A percentile compares a stretch with the other conserved stretches of the same genome.
These are phyloP conservation scores for Sorex maritimensis DNA, from an alignment of 2,797 vertebrate genomes.

Conservation along the genomic window DNA sequence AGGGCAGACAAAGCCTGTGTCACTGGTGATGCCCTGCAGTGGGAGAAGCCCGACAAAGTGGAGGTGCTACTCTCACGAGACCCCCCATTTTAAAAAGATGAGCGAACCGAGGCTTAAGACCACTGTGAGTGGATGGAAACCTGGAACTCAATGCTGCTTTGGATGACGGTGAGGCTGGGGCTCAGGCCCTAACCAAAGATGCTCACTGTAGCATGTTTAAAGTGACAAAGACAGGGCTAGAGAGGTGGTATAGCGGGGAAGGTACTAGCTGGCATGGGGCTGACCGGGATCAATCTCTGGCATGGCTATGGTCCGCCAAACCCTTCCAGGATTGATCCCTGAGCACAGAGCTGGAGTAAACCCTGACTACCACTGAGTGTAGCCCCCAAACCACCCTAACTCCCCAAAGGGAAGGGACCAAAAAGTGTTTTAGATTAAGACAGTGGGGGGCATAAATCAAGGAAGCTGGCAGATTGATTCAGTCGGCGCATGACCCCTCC, in stretches of 20 bases:
- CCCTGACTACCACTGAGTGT: too few relatives aligned
- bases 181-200: constrained; percentile 18
- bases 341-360: not conserved
- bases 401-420: not conserved
- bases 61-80: not conserved
- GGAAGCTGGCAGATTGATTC: constrained; percentile 11
- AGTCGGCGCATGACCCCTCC: not conserved
- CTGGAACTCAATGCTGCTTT: constrained; percentile 10
- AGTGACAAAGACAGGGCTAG: not conserved
- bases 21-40: not conserved
- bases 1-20: not conserved
- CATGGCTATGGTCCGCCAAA: too few relatives aligned
- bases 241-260: too few relatives aligned
- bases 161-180: not conserved
- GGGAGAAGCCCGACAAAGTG: not conserved
- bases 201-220: constrained; percentile 15
- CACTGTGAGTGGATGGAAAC: not conserved
- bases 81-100: not conserved
- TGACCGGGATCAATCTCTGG: too few relatives aligned
- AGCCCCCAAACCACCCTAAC: too few relatives aligned
- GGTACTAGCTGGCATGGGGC: too few relatives aligned
- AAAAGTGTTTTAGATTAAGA: constrained; percentile 21
- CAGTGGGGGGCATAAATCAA: not conserved
- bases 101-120: constrained; percentile 8
- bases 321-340: not conserved